phyloP scores from a whole-genome alignment of 2,797 vertebrate species.

The Clarias laeviceps region DNA sequence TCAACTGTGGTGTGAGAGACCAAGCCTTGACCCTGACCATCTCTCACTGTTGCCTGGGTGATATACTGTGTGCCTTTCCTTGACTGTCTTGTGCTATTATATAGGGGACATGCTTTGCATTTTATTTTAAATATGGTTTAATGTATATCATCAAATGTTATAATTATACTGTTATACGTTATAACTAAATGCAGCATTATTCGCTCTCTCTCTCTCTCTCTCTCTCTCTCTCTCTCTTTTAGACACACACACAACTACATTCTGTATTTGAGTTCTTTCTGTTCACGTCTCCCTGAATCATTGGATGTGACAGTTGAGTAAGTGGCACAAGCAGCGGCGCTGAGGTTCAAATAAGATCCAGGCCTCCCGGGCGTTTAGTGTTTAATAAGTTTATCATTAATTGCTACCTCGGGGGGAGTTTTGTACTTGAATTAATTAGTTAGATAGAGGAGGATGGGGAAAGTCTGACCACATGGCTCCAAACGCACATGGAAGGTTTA shows the following conservation, averaged over 20 bases:
- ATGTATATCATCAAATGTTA: too few species aligned
- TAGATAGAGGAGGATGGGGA: constrained; percentile 46
- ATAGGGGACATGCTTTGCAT: not conserved
- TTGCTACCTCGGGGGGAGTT: constrained; percentile 72
- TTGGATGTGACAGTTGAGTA: constrained; percentile 67
- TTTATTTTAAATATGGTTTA: too few species aligned
- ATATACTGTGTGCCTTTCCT: not conserved
- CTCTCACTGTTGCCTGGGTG: not conserved
- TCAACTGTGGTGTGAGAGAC: not conserved
- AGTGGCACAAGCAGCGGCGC: constrained; percentile 65
- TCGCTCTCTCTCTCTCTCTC: too few species aligned
- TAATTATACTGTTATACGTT: not conserved
- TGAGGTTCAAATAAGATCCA: constrained; percentile 55
- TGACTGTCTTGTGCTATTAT: not conserved
- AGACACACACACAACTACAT: not conserved
- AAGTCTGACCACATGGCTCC: constrained; percentile 59
- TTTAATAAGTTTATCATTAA: constrained; percentile 77
- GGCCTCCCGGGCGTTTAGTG: constrained; percentile 63
- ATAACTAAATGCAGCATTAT: not conserved
- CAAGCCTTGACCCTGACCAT: not conserved
- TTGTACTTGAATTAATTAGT: constrained; percentile 75
- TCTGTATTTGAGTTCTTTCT: constrained; percentile 32
- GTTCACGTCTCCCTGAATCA: constrained; percentile 56
- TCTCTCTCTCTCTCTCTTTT: not conserved
- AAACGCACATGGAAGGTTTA: constrained; percentile 53